Evolutionary conservation across 2,113 vertebrate genomes (phyloP), one percentile per base, ranked within the genome.

Genomic region (Nanorana parkeri): DNA sequence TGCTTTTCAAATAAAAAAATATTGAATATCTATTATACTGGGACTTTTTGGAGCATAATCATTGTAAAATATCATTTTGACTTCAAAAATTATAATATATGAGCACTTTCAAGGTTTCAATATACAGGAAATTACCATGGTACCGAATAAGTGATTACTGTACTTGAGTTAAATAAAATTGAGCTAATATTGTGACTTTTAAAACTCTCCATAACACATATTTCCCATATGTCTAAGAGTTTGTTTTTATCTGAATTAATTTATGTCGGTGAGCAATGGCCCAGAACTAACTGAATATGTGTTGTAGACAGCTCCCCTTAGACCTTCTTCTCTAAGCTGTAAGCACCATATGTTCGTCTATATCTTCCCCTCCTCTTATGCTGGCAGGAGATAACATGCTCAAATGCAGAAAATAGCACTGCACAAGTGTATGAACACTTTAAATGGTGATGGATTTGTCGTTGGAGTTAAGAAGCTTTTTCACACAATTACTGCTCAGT

Each of bases 301-400:
- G 64, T 58, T 81, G 69, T 55, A 75, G 47, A 66, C 80, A 81
- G 80, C 66, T 81, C 80, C 80, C 80, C 54, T 58, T 61, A 81
- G 80, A 81, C 69, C 32, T 77, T 10, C 32, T 58, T 75, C 69
- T 67, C 69, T 66, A 51, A 81, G 71, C 60, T 66, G 71, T 26
- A 65, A 71, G 61, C 61, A 81, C 80, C 80, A 81, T 81, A 81
- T 81, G 80, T 58, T 74, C 60, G 7, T 56, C 61, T 75, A 75
- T 81, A 67, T 66, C 56, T 67, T 71, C n/a, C 55, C 29, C 54
- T 21, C 69, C 65, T 61, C 55, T 81, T n/a, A 66, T 47, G 28
- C 63, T 81, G 80, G 80, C 80, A 81, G n/a, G 24, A 81, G 72
- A 81, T 81, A 74, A 74, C 47, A 81, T 21, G 63, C 69, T 74